A percentile compares a stretch with the other conserved stretches of the same genome.
Conservation (phyloP, 2,113 vertebrate species). For the Barbus barbus region DNA sequence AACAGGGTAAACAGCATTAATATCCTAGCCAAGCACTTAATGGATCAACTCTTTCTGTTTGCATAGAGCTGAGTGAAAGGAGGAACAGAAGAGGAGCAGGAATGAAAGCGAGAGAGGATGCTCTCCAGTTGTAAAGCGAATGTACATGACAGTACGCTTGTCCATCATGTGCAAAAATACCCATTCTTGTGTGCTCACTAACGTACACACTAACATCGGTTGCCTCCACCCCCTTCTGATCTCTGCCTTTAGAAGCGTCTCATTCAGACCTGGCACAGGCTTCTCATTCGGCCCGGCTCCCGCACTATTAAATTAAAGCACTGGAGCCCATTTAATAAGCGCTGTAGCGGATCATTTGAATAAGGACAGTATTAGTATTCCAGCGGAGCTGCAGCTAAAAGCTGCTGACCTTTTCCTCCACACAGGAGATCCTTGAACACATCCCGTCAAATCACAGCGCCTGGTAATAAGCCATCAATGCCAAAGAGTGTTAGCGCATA, state of each 20-base stretch:
- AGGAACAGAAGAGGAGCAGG: conserved; percentile 64
- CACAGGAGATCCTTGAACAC: conserved; percentile 95
- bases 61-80: conserved; percentile 79
- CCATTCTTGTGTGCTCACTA: conserved; percentile 1
- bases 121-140: neutral
- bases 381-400: conserved; percentile 90
- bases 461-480: conserved; percentile 88
- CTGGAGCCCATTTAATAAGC: conserved; percentile 95
- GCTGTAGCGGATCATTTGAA: conserved; percentile 97
- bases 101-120: conserved; percentile 10
- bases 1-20: conserved; percentile 93
- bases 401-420: conserved; percentile 99
- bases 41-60: conserved; percentile 93
- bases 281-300: conserved; percentile 77
- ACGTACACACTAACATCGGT: conserved; percentile 52
- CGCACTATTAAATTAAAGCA: conserved; percentile 96
- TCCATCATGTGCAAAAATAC: conserved; percentile 48
- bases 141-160: conserved; percentile 55
- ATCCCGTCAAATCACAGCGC: conserved; percentile 89
- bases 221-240: conserved; percentile 94
- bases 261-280: conserved; percentile 85
- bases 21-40: conserved; percentile 82
- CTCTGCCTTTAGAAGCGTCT: conserved; percentile 81
- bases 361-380: conserved; percentile 99
- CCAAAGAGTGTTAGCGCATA: conserved; percentile 79